These are phyloP conservation scores for Eleutherodactylus coqui DNA, from an alignment of 2,797 vertebrate genomes.

Conservation along the genomic window DNA sequence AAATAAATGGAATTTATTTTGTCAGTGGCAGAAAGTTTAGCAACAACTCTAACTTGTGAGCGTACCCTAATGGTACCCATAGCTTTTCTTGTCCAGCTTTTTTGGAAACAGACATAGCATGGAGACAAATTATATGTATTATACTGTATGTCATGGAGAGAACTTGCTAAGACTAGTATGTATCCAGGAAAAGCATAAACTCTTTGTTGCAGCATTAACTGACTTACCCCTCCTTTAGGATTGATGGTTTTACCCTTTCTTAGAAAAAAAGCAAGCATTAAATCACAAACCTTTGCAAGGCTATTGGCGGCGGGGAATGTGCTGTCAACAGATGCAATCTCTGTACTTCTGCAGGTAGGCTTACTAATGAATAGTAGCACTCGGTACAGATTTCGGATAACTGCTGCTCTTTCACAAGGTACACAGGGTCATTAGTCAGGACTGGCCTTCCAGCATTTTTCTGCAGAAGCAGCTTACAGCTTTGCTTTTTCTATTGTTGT, in stretches of 20 bases:
- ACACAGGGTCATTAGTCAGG: not conserved
- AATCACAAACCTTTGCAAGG: not conserved
- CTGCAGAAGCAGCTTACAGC: not conserved
- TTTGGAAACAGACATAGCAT: too few relatives aligned
- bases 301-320: not conserved
- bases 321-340: slow-evolving; percentile 6
- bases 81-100: too few relatives aligned
- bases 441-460: not conserved
- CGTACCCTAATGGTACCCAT: too few relatives aligned
- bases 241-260: slow-evolving; percentile 24
- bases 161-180: not conserved
- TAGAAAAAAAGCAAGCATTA: slow-evolving; percentile 22
- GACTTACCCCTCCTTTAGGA: slow-evolving; percentile 21
- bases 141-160: not conserved
- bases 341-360: not conserved
- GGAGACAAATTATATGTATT: too few relatives aligned
- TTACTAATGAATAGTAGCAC: not conserved
- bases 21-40: too few relatives aligned
- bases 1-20: too few relatives aligned
- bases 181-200: not conserved
- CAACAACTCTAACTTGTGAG: too few relatives aligned
- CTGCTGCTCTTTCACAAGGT: slow-evolving; percentile 4
- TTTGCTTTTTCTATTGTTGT: not conserved
- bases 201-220: not conserved
- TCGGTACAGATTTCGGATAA: not conserved